A percentile compares a stretch with the other conserved stretches of the same genome.
Evolutionary conservation across 1,140 invertebrate genomes (phyloP).

Genomic region (Drosophila oshimai): DNA sequence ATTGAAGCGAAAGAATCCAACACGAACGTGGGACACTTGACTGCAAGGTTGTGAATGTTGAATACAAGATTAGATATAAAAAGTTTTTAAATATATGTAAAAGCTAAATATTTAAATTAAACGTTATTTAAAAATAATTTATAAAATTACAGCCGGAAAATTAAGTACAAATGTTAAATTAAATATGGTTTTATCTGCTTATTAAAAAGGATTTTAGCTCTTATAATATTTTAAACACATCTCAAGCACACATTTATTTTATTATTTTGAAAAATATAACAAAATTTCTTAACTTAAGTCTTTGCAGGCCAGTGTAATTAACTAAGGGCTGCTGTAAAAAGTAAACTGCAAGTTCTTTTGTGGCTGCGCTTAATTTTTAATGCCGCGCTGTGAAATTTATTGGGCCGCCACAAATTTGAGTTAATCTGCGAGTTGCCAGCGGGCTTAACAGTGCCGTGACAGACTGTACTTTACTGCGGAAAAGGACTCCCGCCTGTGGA

Average conservation of each 20-base stretch:
- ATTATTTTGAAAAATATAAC: no score
- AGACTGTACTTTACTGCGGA: constrained; percentile 40
- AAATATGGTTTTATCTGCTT: no score
- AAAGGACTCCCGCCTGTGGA: constrained; percentile 1
- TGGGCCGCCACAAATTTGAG: constrained; percentile 73
- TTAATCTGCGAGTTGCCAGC: constrained; percentile 61
- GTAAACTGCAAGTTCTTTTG: constrained; percentile 56
- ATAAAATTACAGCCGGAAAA: no score
- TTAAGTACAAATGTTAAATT: no score
- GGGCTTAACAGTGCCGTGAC: constrained; percentile 34
- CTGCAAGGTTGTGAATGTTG: not conserved
- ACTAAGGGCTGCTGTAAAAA: constrained; percentile 24
- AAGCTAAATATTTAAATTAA: no score
- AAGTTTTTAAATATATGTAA: no score
- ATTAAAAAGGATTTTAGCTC: no score
- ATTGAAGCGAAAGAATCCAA: constrained; percentile 30
- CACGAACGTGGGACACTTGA: constrained; percentile 40
- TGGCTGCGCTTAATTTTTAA: constrained; percentile 72
- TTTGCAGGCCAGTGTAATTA: constrained; percentile 59
- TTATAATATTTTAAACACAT: no score
- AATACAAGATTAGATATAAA: no score
- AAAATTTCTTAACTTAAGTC: not conserved
- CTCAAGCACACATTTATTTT: no score
- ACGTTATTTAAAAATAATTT: not conserved
- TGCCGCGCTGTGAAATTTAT: constrained; percentile 68